phyloP scores from a whole-genome alignment of 2,888 invertebrate genomes.

The Lasioglossum morio region DNA sequence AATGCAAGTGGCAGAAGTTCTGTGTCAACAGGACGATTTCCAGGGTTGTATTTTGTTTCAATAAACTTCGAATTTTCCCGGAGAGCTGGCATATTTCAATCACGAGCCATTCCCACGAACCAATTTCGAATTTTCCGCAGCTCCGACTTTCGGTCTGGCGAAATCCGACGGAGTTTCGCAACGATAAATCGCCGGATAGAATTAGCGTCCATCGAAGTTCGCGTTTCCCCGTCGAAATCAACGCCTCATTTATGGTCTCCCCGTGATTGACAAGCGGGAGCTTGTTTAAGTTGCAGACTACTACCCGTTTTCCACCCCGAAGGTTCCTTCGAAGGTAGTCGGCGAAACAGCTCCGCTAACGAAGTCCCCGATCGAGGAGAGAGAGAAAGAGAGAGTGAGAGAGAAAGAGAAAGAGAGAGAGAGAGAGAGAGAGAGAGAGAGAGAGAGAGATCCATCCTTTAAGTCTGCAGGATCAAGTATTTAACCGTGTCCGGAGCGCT shows the following conservation, averaged over 20 bases:
- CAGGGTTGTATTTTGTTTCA: neutral
- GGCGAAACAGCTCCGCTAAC: slow-evolving; percentile 31
- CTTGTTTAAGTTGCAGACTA: slow-evolving; percentile 41
- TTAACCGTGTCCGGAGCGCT: slow-evolving; percentile 58
- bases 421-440: slow-evolving; percentile 41
- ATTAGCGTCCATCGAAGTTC: neutral
- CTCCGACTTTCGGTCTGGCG: neutral
- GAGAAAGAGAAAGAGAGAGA: slow-evolving; percentile 40
- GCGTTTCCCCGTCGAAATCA: neutral
- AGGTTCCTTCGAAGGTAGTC: slow-evolving; percentile 20
- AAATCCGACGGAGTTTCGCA: neutral
- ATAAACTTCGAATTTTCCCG: slow-evolving; percentile 6
- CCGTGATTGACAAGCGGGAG: slow-evolving; percentile 29
- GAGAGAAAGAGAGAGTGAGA: slow-evolving; percentile 47
- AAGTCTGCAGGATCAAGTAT: slow-evolving; percentile 67
- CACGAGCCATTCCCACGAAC: neutral
- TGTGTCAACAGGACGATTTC: neutral
- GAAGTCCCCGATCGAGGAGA: slow-evolving; percentile 36
- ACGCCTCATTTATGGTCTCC: neutral
- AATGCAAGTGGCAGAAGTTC: neutral
- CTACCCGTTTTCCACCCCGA: neutral
- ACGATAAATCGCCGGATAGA: slow-evolving; percentile 21
- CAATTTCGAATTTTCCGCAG: slow-evolving; percentile 6
- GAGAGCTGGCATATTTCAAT: neutral
- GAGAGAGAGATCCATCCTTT: slow-evolving; percentile 60